Evolutionary conservation across 2,888 invertebrate species (phyloP).

Genomic region (Neoscelio sp.): DNA sequence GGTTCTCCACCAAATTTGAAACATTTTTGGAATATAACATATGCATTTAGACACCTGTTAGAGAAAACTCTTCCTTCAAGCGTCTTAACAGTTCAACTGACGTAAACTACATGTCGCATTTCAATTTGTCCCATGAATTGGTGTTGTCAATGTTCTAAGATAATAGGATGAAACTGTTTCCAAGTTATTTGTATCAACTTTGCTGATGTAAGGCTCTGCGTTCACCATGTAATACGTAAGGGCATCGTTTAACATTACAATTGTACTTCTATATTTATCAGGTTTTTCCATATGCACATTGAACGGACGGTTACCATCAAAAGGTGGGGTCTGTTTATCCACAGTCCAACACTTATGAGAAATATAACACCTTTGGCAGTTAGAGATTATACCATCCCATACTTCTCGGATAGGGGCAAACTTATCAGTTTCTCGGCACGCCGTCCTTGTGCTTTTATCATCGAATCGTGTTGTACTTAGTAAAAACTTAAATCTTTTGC

Average conservation of each 20-base stretch:
- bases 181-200: constrained; percentile 1
- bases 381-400: constrained; percentile 31
- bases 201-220: constrained; percentile 50
- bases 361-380: constrained; percentile 39
- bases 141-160: constrained; percentile 52
- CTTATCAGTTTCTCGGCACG: constrained; percentile 16
- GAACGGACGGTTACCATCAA: no score
- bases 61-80: constrained; percentile 45
- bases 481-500: constrained; percentile 28
- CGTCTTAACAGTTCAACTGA: constrained; percentile 58
- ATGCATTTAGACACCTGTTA: no score
- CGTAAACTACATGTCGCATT: constrained; percentile 69
- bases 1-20: neutral
- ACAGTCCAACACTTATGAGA: neutral
- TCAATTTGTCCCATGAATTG: constrained; percentile 50
- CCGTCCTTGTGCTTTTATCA: constrained; percentile 17
- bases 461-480: constrained; percentile 27
- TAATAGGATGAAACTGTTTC: constrained; percentile 55
- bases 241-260: constrained; percentile 25
- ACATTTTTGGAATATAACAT: constrained; percentile 59
- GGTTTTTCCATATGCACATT: constrained; percentile 20
- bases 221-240: constrained; percentile 41
- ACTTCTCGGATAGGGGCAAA: constrained; percentile 51
- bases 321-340: neutral
- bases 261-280: constrained; percentile 32